Percentiles rank a stretch among this genome's conserved stretches.
These are phyloP conservation scores for Amniataba percoides DNA, from an alignment of 2,797 vertebrate genomes.

Conservation along the genomic window DNA sequence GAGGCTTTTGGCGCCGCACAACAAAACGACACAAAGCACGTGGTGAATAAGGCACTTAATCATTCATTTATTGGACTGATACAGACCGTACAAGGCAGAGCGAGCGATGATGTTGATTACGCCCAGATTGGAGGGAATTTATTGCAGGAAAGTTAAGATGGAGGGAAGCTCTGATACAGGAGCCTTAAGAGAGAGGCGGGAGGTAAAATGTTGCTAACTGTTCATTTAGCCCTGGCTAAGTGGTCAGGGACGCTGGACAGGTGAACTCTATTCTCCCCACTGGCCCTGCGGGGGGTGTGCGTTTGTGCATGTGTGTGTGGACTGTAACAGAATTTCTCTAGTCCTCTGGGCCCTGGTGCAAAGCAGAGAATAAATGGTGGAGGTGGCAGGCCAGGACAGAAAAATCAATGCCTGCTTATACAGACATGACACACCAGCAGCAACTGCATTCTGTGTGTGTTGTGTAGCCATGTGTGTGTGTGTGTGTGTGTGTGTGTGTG, in stretches of 20 bases:
- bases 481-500: slow-evolving; percentile 46
- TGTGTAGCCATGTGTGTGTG: slow-evolving; percentile 78
- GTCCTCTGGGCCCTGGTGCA: slow-evolving; percentile 99
- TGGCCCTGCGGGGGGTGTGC: slow-evolving; percentile 80
- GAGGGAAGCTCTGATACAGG: slow-evolving; percentile 33
- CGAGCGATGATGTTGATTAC: not conserved
- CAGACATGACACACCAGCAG: slow-evolving; percentile 96
- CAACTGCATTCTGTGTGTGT: slow-evolving; percentile 64
- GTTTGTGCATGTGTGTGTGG: slow-evolving; percentile 82
- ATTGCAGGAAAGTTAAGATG: slow-evolving; percentile 22
- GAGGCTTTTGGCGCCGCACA: slow-evolving; percentile 19
- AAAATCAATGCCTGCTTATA: slow-evolving; percentile 99
- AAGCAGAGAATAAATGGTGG: slow-evolving; percentile 99
- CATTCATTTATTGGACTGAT: slow-evolving; percentile 45
- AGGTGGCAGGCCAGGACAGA: slow-evolving; percentile 99
- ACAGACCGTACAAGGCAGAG: slow-evolving; percentile 30
- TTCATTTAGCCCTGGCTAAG: slow-evolving; percentile 98
- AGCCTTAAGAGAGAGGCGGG: slow-evolving; percentile 51
- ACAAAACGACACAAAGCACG: slow-evolving; percentile 16
- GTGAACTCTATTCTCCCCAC: slow-evolving; percentile 98
- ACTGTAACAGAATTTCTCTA: slow-evolving; percentile 99
- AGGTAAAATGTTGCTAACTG: slow-evolving; percentile 90
- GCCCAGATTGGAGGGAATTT: not conserved
- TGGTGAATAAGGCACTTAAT: slow-evolving; percentile 15
- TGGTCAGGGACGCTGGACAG: slow-evolving; percentile 93